Conservation (phyloP, 2,888 invertebrate species). For the Timema podura region DNA sequence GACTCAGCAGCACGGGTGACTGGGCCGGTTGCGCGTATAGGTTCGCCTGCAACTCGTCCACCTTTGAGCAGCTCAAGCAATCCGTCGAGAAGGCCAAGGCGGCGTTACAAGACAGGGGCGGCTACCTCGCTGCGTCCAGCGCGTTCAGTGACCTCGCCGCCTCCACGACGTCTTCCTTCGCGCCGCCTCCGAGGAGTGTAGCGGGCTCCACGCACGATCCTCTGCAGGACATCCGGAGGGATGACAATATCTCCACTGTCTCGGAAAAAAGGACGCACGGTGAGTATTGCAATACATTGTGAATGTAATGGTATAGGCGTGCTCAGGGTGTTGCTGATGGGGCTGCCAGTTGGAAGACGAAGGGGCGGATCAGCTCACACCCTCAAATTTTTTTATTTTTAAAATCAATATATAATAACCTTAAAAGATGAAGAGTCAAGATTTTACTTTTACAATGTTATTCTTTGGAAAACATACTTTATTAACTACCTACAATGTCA, state of each 20-base stretch:
- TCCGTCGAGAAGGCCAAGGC: constrained; percentile 89
- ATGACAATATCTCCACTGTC: constrained; percentile 21
- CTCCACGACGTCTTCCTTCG: constrained; percentile 38
- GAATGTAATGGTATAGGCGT: too few species aligned
- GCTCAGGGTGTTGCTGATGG: too few species aligned
- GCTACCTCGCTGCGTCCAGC: constrained; percentile 65
- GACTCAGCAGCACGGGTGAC: constrained; percentile 36
- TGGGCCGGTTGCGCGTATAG: constrained; percentile 59
- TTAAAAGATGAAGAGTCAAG: too few species aligned
- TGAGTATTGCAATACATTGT: constrained; percentile 16
- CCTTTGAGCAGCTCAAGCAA: constrained; percentile 85
- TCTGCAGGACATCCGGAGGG: constrained; percentile 20
- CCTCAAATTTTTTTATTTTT: too few species aligned
- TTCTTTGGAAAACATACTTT: too few species aligned
- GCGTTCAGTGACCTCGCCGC: constrained; percentile 60
- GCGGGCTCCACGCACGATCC: constrained; percentile 21
- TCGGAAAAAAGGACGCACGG: constrained; percentile 28
- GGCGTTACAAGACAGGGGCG: constrained; percentile 70
- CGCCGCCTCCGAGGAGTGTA: constrained; percentile 18
- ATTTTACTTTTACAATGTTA: too few species aligned
- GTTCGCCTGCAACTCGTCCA: constrained; percentile 71
- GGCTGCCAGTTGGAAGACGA: too few species aligned
- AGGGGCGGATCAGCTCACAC: too few species aligned
- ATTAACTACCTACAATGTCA: too few species aligned
- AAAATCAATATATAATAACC: too few species aligned